Evolutionary conservation across 1,140 invertebrate species (phyloP).

Genomic region (Daktulosphaira vitifoliae): DNA sequence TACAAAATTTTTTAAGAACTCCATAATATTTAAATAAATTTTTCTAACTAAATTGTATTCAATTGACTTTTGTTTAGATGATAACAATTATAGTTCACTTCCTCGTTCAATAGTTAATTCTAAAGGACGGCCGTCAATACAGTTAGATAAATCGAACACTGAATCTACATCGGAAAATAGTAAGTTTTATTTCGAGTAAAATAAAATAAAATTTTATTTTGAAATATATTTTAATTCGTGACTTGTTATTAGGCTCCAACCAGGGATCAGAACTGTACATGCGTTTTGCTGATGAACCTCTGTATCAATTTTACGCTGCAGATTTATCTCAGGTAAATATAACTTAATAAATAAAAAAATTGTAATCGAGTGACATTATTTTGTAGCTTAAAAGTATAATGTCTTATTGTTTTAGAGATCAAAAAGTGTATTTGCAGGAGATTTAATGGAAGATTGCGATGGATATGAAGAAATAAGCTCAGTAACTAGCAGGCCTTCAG

Average conservation of each 20-base stretch:
- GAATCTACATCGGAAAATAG: conserved; percentile 10
- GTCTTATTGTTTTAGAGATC: neutral
- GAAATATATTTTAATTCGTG: neutral
- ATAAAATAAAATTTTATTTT: neutral
- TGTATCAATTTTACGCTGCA: conserved; percentile 84
- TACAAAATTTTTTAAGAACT: too few relatives aligned
- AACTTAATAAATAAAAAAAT: too few relatives aligned
- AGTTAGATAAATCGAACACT: conserved; percentile 1
- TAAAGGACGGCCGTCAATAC: neutral
- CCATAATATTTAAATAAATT: too few relatives aligned
- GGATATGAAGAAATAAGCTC: conserved; percentile 63
- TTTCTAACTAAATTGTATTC: too few relatives aligned
- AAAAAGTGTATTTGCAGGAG: conserved; percentile 18
- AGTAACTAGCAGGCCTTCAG: conserved; percentile 46
- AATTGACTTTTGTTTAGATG: neutral
- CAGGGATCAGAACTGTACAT: conserved; percentile 40
- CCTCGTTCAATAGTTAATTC: neutral
- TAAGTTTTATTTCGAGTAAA: neutral
- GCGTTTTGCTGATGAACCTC: conserved; percentile 61
- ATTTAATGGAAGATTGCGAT: conserved; percentile 53
- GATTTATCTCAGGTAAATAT: conserved; percentile 59
- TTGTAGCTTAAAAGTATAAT: too few relatives aligned
- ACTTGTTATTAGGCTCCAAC: conserved; percentile 41
- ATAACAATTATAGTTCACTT: neutral
- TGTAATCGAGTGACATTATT: too few relatives aligned